phyloP scores from a whole-genome alignment of 2,113 vertebrate genomes.

The Pholis gunnellus region DNA sequence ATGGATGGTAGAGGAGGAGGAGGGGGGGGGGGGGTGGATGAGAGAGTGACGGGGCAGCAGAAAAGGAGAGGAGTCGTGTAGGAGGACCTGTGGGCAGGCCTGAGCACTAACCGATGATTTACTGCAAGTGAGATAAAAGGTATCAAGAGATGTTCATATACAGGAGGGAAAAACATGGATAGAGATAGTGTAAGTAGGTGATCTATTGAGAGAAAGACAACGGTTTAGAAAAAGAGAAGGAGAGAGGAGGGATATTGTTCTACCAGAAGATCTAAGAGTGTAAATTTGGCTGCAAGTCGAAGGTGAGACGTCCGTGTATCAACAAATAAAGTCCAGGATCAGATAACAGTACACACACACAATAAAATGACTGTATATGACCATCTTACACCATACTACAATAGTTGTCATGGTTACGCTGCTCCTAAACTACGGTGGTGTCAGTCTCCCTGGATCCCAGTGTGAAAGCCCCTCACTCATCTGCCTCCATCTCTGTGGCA shows the following conservation, averaged over 20 bases:
- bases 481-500: constrained; percentile 38
- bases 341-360: constrained; percentile 19
- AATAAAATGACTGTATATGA: constrained; percentile 29
- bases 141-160: constrained; percentile 5
- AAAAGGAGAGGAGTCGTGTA: constrained; percentile 41
- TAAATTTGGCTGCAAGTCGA: constrained; percentile 16
- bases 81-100: constrained; percentile 53
- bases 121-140: constrained; percentile 46
- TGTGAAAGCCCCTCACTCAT: constrained; percentile 49
- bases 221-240: constrained; percentile 17
- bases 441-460: constrained; percentile 54
- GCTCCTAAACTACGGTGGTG: constrained; percentile 55
- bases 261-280: neutral
- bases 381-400: constrained; percentile 51
- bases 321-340: constrained; percentile 36
- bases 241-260: neutral
- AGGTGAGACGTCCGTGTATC: neutral
- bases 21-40: neutral
- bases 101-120: constrained; percentile 25
- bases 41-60: constrained; percentile 29
- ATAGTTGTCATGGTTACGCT: constrained; percentile 80
- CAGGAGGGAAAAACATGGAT: neutral
- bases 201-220: constrained; percentile 34
- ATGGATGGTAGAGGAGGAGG: constrained; percentile 20
- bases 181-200: constrained; percentile 12